Percentiles rank a stretch among this genome's conserved stretches.
These are phyloP conservation scores for Bubo bubo DNA, from an alignment of 2,113 vertebrate genomes.

Conservation along the genomic window DNA sequence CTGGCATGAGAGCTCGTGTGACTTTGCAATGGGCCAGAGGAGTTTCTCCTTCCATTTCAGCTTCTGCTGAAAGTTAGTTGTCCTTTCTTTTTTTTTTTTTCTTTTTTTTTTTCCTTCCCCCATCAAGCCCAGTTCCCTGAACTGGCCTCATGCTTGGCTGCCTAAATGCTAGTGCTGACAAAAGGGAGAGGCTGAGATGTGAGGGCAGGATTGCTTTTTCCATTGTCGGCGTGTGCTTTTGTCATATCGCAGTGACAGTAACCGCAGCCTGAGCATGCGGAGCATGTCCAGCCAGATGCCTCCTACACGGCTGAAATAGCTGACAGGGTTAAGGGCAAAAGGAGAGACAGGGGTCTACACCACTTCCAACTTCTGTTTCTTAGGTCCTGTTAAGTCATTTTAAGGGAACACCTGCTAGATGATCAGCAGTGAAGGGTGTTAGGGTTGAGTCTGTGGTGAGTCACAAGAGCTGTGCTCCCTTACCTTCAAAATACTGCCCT, in stretches of 20 bases:
- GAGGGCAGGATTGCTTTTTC: background rate
- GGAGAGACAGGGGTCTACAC: background rate
- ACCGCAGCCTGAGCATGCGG: background rate
- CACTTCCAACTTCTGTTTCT: background rate
- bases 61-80: background rate
- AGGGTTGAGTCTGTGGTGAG: background rate
- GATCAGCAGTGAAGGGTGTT: background rate
- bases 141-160: slow-evolving; percentile 54
- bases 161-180: background rate
- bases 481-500: background rate
- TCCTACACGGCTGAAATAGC: accelerated
- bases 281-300: background rate
- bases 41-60: background rate
- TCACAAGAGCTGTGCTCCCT: background rate
- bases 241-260: background rate
- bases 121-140: background rate
- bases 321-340: background rate
- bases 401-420: background rate
- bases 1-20: background rate
- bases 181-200: background rate
- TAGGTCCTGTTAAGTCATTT: background rate
- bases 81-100: too few species aligned
- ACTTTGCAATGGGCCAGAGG: background rate
- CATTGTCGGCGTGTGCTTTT: background rate
- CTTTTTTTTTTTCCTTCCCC: background rate